Conservation (phyloP, 2,888 invertebrate genomes). For the Drosophila aldrichi region DNA sequence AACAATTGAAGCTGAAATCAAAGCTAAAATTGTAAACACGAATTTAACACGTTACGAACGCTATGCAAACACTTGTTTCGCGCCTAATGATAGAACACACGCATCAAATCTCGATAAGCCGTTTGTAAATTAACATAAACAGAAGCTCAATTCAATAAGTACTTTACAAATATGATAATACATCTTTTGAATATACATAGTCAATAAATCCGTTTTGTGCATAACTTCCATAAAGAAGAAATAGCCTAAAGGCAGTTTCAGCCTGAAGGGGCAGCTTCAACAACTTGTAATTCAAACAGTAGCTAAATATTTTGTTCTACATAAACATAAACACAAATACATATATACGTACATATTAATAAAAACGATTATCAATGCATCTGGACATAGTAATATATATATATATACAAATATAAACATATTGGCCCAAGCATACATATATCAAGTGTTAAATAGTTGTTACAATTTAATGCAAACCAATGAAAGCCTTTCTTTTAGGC, state of each 20-base stretch:
- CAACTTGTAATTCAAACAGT: constrained; percentile 12
- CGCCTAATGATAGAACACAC: constrained; percentile 14
- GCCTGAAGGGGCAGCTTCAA: not conserved
- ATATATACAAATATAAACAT: constrained; percentile 32
- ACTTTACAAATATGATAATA: constrained; percentile 9
- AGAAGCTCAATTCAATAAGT: constrained; percentile 35
- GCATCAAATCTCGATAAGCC: constrained; percentile 22
- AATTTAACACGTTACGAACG: constrained; percentile 73
- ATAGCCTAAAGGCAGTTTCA: constrained; percentile 9
- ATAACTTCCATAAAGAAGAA: constrained; percentile 30
- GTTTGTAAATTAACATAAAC: constrained; percentile 29
- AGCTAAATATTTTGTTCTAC: constrained; percentile 41
- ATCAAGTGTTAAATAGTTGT: constrained; percentile 80
- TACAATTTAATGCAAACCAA: constrained; percentile 46
- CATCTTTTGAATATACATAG: not conserved
- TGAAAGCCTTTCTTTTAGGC: constrained; percentile 17
- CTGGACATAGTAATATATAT: constrained; percentile 33
- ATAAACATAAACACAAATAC: constrained; percentile 20
- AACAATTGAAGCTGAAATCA: constrained; percentile 16
- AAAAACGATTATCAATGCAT: constrained; percentile 50
- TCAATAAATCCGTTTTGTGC: constrained; percentile 31
- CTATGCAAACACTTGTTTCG: constrained; percentile 56
- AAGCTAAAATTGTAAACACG: constrained; percentile 57
- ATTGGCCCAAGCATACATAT: constrained; percentile 45
- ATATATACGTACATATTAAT: constrained; percentile 52